phyloP scores from a whole-genome alignment of 2,113 vertebrate genomes.

The Mobula birostris region DNA sequence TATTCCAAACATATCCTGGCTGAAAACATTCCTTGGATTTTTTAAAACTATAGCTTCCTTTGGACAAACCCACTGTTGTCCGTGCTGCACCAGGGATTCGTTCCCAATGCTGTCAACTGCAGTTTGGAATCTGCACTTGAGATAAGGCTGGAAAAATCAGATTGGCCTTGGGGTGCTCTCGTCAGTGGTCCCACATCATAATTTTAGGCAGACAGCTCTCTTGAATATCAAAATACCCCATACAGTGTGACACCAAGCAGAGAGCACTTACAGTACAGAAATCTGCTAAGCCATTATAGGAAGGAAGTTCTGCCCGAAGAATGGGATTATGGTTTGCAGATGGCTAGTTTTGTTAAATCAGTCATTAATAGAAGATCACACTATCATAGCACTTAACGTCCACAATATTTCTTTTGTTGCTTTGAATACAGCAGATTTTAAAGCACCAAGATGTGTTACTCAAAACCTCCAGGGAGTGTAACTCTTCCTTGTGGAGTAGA shows the following conservation, averaged over 20 bases:
- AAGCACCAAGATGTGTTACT: background rate
- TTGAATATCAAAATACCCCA: slow-evolving; percentile 7
- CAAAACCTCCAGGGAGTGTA: slow-evolving; percentile 1
- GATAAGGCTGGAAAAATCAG: background rate
- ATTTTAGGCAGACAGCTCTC: slow-evolving; percentile 9
- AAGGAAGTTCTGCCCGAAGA: background rate
- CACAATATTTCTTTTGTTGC: slow-evolving; percentile 30
- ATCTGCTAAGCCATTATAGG: background rate
- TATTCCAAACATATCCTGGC: slow-evolving; percentile 60
- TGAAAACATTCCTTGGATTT: slow-evolving; percentile 58
- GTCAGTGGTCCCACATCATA: background rate
- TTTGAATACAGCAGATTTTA: slow-evolving; percentile 17
- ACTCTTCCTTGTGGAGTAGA: background rate
- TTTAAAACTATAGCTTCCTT: slow-evolving; percentile 55
- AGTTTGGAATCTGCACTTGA: background rate
- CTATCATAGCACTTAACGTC: background rate
- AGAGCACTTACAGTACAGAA: background rate
- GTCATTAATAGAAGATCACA: background rate
- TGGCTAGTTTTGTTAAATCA: background rate
- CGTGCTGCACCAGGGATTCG: slow-evolving; percentile 46
- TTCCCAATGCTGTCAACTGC: background rate
- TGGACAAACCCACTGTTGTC: slow-evolving; percentile 50
- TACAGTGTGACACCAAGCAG: background rate
- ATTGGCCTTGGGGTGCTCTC: background rate
- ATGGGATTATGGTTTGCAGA: slow-evolving; percentile 10